phyloP scores from a whole-genome alignment of 2,888 invertebrate species.

The Mythimna loreyi region DNA sequence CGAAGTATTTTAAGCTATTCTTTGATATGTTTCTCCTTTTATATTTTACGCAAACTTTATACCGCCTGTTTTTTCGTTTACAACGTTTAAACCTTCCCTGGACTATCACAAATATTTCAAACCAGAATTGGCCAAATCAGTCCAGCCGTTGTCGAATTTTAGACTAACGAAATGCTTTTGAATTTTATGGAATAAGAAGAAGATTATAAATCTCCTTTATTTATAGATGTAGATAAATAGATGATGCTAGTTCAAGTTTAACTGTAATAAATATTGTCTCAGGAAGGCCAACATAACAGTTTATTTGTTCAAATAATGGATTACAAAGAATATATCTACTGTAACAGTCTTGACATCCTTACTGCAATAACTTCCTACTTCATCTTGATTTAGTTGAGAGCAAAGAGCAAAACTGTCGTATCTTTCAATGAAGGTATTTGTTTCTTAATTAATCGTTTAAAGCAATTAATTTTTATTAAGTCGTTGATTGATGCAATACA shows the following conservation, averaged over 20 bases:
- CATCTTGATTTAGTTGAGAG: background rate
- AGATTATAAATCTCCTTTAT: too few species aligned
- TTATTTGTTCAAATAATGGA: background rate
- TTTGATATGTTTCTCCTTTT: too few species aligned
- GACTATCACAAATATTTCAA: too few species aligned
- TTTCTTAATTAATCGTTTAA: constrained; percentile 22
- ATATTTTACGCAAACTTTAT: too few species aligned
- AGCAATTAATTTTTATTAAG: constrained; percentile 33
- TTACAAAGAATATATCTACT: background rate
- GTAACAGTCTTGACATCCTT: background rate
- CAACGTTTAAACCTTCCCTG: too few species aligned
- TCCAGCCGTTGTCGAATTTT: too few species aligned
- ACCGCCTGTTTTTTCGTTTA: too few species aligned
- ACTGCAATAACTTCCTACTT: background rate
- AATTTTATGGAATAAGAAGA: too few species aligned
- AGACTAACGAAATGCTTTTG: too few species aligned
- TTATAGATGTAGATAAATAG: too few species aligned
- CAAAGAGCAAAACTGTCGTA: constrained; percentile 3
- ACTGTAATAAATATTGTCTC: background rate
- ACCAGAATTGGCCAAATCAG: too few species aligned
- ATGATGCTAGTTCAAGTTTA: background rate
- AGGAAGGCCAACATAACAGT: background rate
- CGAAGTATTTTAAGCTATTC: too few species aligned
- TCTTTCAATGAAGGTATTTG: constrained; percentile 13
- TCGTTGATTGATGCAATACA: constrained; percentile 30